Percentiles rank a stretch among this genome's conserved stretches.
phyloP scores from a whole-genome alignment of 2,888 invertebrate species.

The Herminia tarsipennalis region DNA sequence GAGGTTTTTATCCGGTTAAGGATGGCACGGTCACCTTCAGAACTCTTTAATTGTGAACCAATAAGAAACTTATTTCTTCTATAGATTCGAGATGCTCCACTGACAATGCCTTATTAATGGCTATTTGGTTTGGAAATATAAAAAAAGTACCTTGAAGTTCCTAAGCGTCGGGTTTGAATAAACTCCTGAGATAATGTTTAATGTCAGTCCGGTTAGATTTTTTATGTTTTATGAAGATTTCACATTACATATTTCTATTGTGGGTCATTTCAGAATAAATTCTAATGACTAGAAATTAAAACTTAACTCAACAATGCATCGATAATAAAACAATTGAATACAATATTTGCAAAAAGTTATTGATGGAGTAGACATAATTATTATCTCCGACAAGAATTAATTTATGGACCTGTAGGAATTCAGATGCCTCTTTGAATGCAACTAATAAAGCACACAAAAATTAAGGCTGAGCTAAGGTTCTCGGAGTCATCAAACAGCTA shows the following conservation, averaged over 20 bases:
- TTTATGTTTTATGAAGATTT: background rate
- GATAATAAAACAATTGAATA: constrained; percentile 24
- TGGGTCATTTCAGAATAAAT: no score
- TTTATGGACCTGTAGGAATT: constrained; percentile 23
- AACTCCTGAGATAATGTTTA: constrained; percentile 22
- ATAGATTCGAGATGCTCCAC: constrained; percentile 51
- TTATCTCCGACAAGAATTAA: no score
- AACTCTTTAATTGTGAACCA: constrained; percentile 78
- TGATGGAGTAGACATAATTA: constrained; percentile 9
- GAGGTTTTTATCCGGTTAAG: constrained; percentile 68
- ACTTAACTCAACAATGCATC: constrained; percentile 3
- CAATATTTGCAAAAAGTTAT: constrained; percentile 19
- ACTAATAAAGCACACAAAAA: constrained; percentile 26
- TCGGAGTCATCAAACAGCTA: constrained; percentile 59
- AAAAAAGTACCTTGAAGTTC: constrained; percentile 34
- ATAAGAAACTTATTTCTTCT: constrained; percentile 74
- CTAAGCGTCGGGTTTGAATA: constrained; percentile 24
- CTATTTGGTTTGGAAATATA: constrained; percentile 54
- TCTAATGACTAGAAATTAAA: background rate
- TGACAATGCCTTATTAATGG: constrained; percentile 65
- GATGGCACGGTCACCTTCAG: constrained; percentile 82
- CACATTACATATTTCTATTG: no score
- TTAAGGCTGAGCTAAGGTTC: constrained; percentile 44
- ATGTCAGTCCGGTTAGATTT: background rate
- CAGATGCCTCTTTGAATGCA: constrained; percentile 24